phyloP scores from a whole-genome alignment of 2,888 invertebrate species.

The Horisme vitalbata region DNA sequence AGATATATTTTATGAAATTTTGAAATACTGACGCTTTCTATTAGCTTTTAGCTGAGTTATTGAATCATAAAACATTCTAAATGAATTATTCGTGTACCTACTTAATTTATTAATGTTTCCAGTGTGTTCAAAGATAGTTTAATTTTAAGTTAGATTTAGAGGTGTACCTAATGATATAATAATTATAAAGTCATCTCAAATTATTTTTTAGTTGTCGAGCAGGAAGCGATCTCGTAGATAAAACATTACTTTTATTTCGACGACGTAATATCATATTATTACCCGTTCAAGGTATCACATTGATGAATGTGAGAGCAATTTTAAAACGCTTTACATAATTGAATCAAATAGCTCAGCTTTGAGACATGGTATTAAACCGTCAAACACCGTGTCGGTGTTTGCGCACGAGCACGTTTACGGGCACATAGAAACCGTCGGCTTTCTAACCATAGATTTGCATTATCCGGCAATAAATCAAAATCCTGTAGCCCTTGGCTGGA shows the following conservation, averaged over 20 bases:
- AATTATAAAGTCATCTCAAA: conserved; percentile 6
- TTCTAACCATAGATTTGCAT: conserved; percentile 69
- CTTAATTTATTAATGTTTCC: conserved; percentile 7
- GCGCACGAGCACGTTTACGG: conserved; percentile 36
- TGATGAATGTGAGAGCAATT: conserved; percentile 52
- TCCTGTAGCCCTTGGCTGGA: conserved; percentile 44
- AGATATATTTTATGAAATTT: conserved; percentile 8
- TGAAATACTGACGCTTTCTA: conserved; percentile 4
- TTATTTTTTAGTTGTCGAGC: conserved; percentile 11
- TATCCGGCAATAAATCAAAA: conserved; percentile 72
- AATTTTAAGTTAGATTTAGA: background rate
- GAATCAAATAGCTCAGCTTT: conserved; percentile 55
- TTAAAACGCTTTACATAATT: conserved; percentile 52
- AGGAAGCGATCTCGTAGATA: conserved; percentile 31
- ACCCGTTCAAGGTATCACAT: conserved; percentile 29
- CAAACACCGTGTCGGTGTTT: conserved; percentile 36
- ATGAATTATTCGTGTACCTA: no score
- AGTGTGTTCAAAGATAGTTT: background rate
- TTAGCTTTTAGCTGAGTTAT: conserved; percentile 6
- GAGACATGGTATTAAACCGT: conserved; percentile 48
- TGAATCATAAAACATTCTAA: no score
- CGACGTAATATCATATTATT: conserved; percentile 27
- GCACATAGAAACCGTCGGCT: conserved; percentile 49
- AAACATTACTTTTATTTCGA: conserved; percentile 21
- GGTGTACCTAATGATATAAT: background rate